A percentile compares a stretch with the other conserved stretches of the same genome.
phyloP scores from a whole-genome alignment of 2,113 vertebrate genomes.

The Thunnus thynnus region DNA sequence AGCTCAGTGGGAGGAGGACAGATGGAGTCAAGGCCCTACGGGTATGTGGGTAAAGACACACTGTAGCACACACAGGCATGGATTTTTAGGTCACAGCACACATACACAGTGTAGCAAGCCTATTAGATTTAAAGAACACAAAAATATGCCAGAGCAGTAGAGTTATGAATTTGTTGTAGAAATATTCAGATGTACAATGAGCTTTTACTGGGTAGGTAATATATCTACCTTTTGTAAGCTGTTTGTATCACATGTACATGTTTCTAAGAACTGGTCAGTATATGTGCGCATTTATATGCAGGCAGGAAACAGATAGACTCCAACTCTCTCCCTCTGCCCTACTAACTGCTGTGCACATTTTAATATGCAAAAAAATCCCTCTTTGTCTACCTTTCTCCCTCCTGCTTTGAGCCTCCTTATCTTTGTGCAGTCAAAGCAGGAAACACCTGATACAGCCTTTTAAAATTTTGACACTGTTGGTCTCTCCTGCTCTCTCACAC shows the following conservation, averaged over 20 bases:
- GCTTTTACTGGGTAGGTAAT: not conserved
- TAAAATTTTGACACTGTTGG: constrained; percentile 15
- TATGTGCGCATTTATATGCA: constrained; percentile 18
- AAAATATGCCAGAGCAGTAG: not conserved
- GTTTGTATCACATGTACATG: not conserved
- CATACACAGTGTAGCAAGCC: constrained; percentile 8
- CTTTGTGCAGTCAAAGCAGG: constrained; percentile 36
- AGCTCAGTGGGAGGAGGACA: constrained; percentile 65
- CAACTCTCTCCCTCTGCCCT: not conserved
- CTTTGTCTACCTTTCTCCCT: constrained; percentile 11
- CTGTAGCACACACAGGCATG: constrained; percentile 47
- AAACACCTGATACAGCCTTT: constrained; percentile 43
- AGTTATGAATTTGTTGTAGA: not conserved
- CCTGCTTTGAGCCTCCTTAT: constrained; percentile 44
- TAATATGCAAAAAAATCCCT: constrained; percentile 33
- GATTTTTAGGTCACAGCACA: constrained; percentile 70
- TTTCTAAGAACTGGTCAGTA: not conserved
- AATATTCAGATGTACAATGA: not conserved
- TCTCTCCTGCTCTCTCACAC: constrained; percentile 26
- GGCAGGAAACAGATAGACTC: constrained; percentile 14
- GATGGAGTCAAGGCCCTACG: constrained; percentile 71
- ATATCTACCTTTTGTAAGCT: not conserved
- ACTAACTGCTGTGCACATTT: constrained; percentile 15
- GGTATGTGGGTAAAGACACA: constrained; percentile 65
- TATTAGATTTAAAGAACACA: not conserved